Evolutionary conservation across 2,888 invertebrate genomes (phyloP).

Genomic region (Gonocerus acuteangulatus): DNA sequence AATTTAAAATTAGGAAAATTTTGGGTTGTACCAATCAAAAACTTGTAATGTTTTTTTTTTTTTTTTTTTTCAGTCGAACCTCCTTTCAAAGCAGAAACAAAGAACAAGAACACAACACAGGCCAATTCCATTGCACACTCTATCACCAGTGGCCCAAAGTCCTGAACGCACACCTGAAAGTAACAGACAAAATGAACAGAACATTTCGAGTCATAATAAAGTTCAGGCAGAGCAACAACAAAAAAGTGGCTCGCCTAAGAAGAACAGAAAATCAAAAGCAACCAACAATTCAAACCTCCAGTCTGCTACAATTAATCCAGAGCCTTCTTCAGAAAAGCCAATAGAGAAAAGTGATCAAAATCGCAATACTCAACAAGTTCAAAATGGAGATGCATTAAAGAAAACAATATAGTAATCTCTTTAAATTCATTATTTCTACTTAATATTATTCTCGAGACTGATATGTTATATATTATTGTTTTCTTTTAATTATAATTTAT

Average conservation of each 20-base stretch:
- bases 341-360: conserved; percentile 1
- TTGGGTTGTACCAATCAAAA: too few species aligned
- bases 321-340: background rate
- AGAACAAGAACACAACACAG: background rate
- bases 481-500: too few species aligned
- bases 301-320: background rate
- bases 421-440: background rate
- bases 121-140: conserved; percentile 12
- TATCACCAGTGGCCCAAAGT: conserved; percentile 22
- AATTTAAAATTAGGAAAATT: too few species aligned
- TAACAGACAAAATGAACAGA: background rate
- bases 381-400: conserved; percentile 3
- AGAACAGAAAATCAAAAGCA: conserved; percentile 7
- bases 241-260: background rate
- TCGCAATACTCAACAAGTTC: background rate
- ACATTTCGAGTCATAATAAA: background rate
- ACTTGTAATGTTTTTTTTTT: too few species aligned
- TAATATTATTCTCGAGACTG: too few species aligned
- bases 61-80: conserved; percentile 4
- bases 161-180: conserved; percentile 16
- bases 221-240: background rate
- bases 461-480: too few species aligned
- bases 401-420: background rate
- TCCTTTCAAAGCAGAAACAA: background rate
- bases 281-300: background rate